These are phyloP conservation scores for Neogobius melanostomus DNA, from an alignment of 2,113 vertebrate genomes.

Conservation along the genomic window DNA sequence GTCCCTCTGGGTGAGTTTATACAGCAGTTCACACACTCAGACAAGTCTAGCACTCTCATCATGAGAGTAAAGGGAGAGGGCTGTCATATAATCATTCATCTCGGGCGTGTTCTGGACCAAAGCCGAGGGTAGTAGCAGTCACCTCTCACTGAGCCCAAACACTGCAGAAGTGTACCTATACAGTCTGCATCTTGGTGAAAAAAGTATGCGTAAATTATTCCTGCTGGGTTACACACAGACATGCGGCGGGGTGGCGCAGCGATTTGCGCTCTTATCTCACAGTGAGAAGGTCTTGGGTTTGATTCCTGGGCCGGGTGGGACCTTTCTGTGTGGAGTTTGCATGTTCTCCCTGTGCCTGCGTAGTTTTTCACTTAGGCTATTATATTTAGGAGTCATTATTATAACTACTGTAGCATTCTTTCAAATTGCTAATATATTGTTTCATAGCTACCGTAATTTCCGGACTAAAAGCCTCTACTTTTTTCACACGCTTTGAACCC, in stretches of 20 bases:
- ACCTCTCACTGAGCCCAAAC: constrained; percentile 57
- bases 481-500: no score
- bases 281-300: no score
- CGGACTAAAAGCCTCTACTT: no score
- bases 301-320: no score
- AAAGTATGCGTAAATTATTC: constrained; percentile 48
- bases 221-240: constrained; percentile 33
- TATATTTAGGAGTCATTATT: no score
- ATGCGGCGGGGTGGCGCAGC: not conserved
- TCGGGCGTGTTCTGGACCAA: constrained; percentile 54
- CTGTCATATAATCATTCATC: constrained; percentile 78
- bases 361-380: no score
- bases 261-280: no score
- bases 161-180: constrained; percentile 54
- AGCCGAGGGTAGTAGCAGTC: constrained; percentile 40
- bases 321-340: no score
- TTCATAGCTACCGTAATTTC: no score
- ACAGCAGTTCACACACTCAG: constrained; percentile 59
- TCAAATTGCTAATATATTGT: no score
- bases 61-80: constrained; percentile 66
- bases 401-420: no score
- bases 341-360: no score
- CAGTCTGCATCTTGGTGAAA: constrained; percentile 34
- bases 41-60: constrained; percentile 51
- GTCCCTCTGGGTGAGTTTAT: constrained; percentile 78